phyloP scores from a whole-genome alignment of 2,797 vertebrate species.

The Phylloscopus collybita region DNA sequence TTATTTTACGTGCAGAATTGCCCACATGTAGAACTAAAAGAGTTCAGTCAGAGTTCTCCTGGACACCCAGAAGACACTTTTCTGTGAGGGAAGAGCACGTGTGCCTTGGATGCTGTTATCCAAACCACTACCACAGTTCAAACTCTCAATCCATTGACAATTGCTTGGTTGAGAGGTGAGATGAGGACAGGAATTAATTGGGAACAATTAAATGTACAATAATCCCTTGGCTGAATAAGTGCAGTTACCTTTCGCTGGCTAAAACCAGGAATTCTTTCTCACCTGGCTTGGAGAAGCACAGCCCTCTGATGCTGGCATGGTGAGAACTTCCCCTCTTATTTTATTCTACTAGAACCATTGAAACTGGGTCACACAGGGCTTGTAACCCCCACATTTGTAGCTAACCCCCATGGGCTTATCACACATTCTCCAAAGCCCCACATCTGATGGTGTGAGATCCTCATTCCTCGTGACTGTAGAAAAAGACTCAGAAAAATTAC shows the following conservation, averaged over 20 bases:
- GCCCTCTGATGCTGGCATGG: neutral
- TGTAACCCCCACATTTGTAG: neutral
- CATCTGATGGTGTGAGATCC: neutral
- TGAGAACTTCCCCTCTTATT: neutral
- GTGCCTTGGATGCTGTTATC: neutral
- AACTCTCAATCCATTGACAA: neutral
- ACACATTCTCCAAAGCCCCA: neutral
- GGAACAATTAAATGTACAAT: neutral
- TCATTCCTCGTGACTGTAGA: neutral
- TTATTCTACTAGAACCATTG: neutral
- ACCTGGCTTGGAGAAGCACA: neutral
- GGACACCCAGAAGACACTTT: neutral
- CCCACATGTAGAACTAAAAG: neutral
- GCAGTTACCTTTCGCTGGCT: rapidly evolving
- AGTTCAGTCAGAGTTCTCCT: neutral
- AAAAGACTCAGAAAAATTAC: neutral
- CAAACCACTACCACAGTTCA: neutral
- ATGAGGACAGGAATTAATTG: neutral
- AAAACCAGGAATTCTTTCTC: neutral
- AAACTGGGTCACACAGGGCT: neutral
- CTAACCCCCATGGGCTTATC: neutral
- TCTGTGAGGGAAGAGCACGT: rapidly evolving
- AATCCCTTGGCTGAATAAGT: neutral
- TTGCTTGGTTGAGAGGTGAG: neutral
- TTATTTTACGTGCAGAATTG: neutral